Percentiles rank a stretch among this genome's conserved stretches.
Evolutionary conservation across 2,113 vertebrate species (phyloP).

Genomic region (Oreochromis aureus): DNA sequence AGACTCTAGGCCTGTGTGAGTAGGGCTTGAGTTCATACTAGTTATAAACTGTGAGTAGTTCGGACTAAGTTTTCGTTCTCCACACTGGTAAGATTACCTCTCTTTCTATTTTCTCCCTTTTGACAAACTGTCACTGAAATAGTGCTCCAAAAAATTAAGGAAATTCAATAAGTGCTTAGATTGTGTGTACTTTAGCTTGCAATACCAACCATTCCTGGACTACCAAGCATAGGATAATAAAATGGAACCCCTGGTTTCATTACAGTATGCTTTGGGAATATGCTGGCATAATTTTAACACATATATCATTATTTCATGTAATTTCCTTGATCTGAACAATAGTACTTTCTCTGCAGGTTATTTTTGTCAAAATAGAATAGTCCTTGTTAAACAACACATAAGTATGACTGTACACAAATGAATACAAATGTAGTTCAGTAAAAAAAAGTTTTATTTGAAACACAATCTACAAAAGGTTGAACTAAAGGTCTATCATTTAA

Average conservation of each 20-base stretch:
- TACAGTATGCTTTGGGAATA: not conserved
- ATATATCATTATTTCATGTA: not conserved
- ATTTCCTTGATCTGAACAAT: not conserved
- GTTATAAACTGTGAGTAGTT: not conserved
- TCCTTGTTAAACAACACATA: not conserved
- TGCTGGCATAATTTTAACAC: not conserved
- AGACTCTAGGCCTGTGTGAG: not conserved
- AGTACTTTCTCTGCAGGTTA: not conserved
- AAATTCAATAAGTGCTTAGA: not conserved
- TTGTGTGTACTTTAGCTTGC: not conserved
- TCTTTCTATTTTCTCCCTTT: not conserved
- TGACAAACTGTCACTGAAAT: not conserved
- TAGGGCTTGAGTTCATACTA: not conserved
- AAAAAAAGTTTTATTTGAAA: conserved; percentile 49
- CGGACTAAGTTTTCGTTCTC: not conserved
- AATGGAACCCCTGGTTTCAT: not conserved
- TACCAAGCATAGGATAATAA: not conserved
- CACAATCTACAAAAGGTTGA: conserved; percentile 12
- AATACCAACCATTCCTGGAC: not conserved
- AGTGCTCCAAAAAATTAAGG: not conserved
- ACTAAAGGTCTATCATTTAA: not conserved
- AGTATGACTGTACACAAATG: not conserved
- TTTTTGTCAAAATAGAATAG: not conserved
- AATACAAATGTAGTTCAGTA: not conserved
- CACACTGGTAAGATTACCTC: not conserved